Evolutionary conservation across 2,888 invertebrate species (phyloP).

Genomic region (Dicranocentrus wangi): DNA sequence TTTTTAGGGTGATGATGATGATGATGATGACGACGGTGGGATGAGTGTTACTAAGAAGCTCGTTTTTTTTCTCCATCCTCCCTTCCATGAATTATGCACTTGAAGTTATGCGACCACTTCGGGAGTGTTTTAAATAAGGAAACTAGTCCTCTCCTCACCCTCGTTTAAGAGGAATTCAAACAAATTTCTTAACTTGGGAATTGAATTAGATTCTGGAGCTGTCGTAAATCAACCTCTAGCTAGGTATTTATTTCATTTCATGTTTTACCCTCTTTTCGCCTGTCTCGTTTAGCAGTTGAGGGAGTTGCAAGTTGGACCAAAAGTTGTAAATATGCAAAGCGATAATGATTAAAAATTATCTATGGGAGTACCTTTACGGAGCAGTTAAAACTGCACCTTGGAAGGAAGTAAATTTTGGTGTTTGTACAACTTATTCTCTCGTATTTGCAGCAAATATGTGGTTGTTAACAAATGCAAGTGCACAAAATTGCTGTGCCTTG

Average conservation of each 20-base stretch:
- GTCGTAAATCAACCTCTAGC: slow-evolving; percentile 60
- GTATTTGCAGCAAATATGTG: slow-evolving; percentile 17
- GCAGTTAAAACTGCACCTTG: slow-evolving; percentile 10
- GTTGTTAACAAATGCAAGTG: slow-evolving; percentile 10
- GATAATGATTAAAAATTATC: slow-evolving; percentile 28
- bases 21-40: slow-evolving; percentile 13
- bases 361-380: slow-evolving; percentile 4
- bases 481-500: slow-evolving; percentile 23
- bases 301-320: background rate
- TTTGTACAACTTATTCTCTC: slow-evolving; percentile 26
- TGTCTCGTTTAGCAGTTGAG: slow-evolving; percentile 15
- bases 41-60: slow-evolving; percentile 18
- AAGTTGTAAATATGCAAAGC: background rate
- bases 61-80: slow-evolving; percentile 27
- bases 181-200: slow-evolving; percentile 61
- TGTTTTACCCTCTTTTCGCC: background rate
- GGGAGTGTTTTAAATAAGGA: slow-evolving; percentile 41
- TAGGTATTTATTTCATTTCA: slow-evolving; percentile 17
- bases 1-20: background rate
- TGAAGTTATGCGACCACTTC: slow-evolving; percentile 26
- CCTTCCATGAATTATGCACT: slow-evolving; percentile 54
- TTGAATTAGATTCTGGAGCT: slow-evolving; percentile 62
- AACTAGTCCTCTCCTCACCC: slow-evolving; percentile 43
- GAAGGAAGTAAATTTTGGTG: background rate
- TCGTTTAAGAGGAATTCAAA: slow-evolving; percentile 30